phyloP scores from a whole-genome alignment of 2,888 invertebrate genomes.

The Notodonta ziczac region DNA sequence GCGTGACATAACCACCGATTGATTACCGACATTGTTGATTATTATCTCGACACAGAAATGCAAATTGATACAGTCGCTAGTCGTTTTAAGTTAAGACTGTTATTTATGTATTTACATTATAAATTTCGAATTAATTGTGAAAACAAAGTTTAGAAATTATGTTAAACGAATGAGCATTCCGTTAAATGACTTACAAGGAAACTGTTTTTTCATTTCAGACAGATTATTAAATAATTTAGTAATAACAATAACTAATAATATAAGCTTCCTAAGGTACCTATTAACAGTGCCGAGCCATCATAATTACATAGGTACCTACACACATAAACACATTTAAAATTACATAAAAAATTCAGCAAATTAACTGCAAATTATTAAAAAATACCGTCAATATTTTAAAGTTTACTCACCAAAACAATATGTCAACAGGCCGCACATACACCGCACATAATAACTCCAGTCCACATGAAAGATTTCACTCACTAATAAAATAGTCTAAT shows the following conservation, averaged over 20 bases:
- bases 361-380: neutral
- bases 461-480: conserved; percentile 31
- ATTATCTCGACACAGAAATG: neutral
- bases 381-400: conserved; percentile 23
- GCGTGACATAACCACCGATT: conserved; percentile 11
- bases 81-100: neutral
- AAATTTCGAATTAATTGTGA: neutral
- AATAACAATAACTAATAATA: neutral
- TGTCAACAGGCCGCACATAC: conserved; percentile 19
- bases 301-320: too few species aligned
- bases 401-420: conserved; percentile 30
- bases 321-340: too few species aligned
- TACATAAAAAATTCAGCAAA: too few species aligned
- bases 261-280: neutral
- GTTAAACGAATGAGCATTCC: neutral
- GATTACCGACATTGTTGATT: neutral
- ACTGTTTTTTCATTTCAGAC: too few species aligned
- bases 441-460: conserved; percentile 23
- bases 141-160: neutral
- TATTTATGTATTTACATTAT: neutral
- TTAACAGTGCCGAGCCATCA: too few species aligned
- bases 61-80: neutral
- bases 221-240: neutral
- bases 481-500: conserved; percentile 22
- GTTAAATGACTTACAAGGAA: too few species aligned